A percentile compares a stretch with the other conserved stretches of the same genome.
Evolutionary conservation across 2,113 vertebrate species (phyloP).

Genomic region (Gallinago paraguaiae): DNA sequence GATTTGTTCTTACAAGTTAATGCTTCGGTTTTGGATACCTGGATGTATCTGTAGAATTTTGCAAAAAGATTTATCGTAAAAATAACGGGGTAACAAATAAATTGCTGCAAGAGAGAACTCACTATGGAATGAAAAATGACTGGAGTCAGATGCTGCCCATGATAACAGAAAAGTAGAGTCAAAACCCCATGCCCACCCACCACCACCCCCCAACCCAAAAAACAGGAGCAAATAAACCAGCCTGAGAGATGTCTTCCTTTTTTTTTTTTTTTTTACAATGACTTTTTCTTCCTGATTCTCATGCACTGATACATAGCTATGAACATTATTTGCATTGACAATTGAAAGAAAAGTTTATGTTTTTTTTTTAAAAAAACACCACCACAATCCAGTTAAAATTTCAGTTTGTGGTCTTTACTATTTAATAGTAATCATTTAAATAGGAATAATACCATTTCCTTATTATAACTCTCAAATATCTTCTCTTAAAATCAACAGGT

Average conservation of each 20-base stretch:
- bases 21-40: neutral
- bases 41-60: neutral
- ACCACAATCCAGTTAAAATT: neutral
- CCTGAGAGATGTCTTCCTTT: neutral
- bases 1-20: neutral
- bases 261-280: neutral
- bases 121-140: neutral
- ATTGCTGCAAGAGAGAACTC: neutral
- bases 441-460: neutral
- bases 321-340: neutral
- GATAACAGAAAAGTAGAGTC: neutral
- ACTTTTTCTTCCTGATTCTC: neutral
- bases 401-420: neutral
- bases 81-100: neutral
- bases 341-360: neutral
- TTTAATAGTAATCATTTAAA: neutral
- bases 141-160: neutral
- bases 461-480: neutral
- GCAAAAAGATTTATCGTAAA: neutral
- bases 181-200: neutral
- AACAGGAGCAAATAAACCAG: neutral
- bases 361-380: too few species aligned
- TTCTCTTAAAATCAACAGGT: conserved; percentile 20
- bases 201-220: neutral
- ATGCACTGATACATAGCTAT: neutral